Percentiles rank a stretch among this genome's conserved stretches.
phyloP scores from a whole-genome alignment of 2,888 invertebrate genomes.

The Meghimatium bilineatum region DNA sequence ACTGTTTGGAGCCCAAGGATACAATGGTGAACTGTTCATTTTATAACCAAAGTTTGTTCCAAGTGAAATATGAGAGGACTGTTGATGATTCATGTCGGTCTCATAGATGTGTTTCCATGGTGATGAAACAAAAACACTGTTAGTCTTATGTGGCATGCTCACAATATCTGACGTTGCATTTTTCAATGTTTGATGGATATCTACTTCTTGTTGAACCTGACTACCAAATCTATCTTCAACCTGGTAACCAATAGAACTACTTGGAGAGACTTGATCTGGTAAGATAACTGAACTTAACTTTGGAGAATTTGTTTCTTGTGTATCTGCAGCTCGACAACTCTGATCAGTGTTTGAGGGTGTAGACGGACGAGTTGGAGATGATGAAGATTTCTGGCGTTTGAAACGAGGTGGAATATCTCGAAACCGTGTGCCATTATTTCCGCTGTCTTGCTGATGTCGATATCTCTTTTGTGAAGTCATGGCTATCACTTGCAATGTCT shows the following conservation, averaged over 20 bases:
- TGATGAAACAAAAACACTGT: conserved; percentile 9
- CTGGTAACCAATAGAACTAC: neutral
- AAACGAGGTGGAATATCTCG: conserved; percentile 48
- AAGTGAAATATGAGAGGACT: conserved; percentile 5
- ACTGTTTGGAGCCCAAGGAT: conserved; percentile 3
- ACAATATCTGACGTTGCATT: neutral
- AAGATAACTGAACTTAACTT: neutral
- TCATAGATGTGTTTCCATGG: conserved; percentile 17
- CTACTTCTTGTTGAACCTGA: neutral
- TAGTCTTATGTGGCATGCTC: neutral
- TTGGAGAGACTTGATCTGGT: neutral
- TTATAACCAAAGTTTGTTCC: conserved; percentile 34
- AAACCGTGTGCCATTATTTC: conserved; percentile 5
- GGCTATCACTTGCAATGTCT: neutral
- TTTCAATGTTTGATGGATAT: neutral
- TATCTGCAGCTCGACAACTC: neutral
- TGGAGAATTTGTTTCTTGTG: neutral
- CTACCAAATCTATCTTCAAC: neutral
- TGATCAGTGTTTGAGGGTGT: neutral
- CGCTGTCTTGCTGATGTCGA: conserved; percentile 34
- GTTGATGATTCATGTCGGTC: neutral
- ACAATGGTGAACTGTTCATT: conserved; percentile 3
- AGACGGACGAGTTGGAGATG: conserved; percentile 23
- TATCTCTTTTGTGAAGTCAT: conserved; percentile 48
- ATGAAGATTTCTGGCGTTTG: conserved; percentile 45